These are phyloP conservation scores for Mesorhabditis sp. DNA, from an alignment of 2,888 invertebrate genomes.

Conservation along the genomic window DNA sequence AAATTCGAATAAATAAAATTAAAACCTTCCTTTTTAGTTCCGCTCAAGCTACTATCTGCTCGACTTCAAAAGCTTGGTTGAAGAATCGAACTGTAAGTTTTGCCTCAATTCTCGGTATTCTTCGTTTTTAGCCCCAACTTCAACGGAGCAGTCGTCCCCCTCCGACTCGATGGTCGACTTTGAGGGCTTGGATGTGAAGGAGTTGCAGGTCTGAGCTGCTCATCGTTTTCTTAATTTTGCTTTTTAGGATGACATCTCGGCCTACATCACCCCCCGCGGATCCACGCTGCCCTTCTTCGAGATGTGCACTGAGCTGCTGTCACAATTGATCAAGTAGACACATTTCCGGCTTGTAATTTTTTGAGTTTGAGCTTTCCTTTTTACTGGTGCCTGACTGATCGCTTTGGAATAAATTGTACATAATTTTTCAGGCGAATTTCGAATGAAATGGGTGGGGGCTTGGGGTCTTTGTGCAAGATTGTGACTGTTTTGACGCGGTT, in stretches of 20 bases:
- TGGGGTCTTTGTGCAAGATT: too few species aligned
- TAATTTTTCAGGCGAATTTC: too few species aligned
- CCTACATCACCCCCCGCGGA: not conserved
- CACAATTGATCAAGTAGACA: too few species aligned
- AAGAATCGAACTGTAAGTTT: conserved; percentile 35
- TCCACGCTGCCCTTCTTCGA: conserved; percentile 96
- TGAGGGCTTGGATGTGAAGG: not conserved
- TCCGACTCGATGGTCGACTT: not conserved
- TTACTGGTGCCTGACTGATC: too few species aligned
- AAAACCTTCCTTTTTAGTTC: conserved; percentile 76
- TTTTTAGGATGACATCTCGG: not conserved
- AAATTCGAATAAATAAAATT: too few species aligned
- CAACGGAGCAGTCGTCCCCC: not conserved
- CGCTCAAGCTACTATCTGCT: conserved; percentile 91
- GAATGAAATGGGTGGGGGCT: too few species aligned
- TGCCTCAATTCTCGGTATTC: not conserved
- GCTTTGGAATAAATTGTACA: too few species aligned
- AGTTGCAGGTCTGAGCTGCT: not conserved
- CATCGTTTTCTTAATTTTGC: not conserved
- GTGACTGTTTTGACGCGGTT: too few species aligned
- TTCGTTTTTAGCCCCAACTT: not conserved
- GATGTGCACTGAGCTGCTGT: conserved; percentile 81
- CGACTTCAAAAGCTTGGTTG: conserved; percentile 81
- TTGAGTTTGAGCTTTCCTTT: too few species aligned
- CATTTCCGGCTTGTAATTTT: too few species aligned